A percentile compares a stretch with the other conserved stretches of the same genome.
phyloP scores from a whole-genome alignment of 2,888 invertebrate species.

The Steromphala cineraria region DNA sequence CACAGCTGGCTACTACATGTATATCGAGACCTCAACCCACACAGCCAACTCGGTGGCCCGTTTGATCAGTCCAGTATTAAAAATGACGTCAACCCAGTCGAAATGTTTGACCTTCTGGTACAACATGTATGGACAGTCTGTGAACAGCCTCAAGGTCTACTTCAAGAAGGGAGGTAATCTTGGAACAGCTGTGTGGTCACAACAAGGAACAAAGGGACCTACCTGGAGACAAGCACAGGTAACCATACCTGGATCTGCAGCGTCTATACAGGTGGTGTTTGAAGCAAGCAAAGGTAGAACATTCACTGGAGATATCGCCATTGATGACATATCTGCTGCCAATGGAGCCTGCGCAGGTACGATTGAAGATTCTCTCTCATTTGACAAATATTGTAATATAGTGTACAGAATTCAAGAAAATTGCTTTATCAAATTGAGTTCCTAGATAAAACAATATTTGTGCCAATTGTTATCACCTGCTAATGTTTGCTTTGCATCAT shows the following conservation, averaged over 20 bases:
- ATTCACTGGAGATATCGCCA: slow-evolving; percentile 55
- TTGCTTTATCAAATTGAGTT: too few relatives aligned
- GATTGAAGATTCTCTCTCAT: background rate
- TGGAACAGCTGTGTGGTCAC: slow-evolving; percentile 50
- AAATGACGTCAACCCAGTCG: slow-evolving; percentile 27
- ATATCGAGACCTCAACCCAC: slow-evolving; percentile 76
- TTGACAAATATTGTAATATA: background rate
- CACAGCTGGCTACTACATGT: slow-evolving; percentile 65
- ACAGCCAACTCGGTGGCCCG: slow-evolving; percentile 79
- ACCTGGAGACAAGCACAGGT: slow-evolving; percentile 51
- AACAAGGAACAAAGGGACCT: slow-evolving; percentile 50
- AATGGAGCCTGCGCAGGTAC: slow-evolving; percentile 47
- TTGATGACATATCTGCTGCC: slow-evolving; percentile 54
- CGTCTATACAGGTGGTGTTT: slow-evolving; percentile 50
- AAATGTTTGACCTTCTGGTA: slow-evolving; percentile 67
- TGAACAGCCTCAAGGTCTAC: slow-evolving; percentile 47
- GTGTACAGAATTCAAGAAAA: too few relatives aligned
- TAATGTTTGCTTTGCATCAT: too few relatives aligned
- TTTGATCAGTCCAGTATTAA: slow-evolving; percentile 54
- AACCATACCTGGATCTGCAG: slow-evolving; percentile 38
- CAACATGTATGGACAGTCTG: slow-evolving; percentile 60
- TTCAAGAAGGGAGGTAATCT: slow-evolving; percentile 35
- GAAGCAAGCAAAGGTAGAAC: slow-evolving; percentile 50
- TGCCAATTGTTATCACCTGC: too few relatives aligned
- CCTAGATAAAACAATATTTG: too few relatives aligned